Evolutionary conservation across 2,888 invertebrate genomes (phyloP).

Genomic region (Rotaria magnacalcarata): DNA sequence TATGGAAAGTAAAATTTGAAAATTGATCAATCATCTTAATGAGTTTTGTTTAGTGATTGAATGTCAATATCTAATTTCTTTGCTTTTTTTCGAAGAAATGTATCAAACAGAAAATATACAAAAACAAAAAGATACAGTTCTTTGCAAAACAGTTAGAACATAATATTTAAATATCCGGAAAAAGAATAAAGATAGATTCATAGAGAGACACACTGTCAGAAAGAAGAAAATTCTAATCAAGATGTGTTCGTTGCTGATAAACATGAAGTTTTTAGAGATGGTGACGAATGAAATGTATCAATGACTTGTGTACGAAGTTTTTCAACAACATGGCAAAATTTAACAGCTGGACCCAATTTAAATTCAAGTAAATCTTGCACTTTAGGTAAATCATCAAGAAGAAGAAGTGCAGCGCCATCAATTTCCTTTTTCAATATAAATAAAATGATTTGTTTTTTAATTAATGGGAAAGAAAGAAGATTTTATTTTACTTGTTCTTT

Average conservation of each 20-base stretch:
- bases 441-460: conserved; percentile 47
- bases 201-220: neutral
- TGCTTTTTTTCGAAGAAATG: conserved; percentile 4
- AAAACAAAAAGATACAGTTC: neutral
- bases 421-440: conserved; percentile 63
- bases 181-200: neutral
- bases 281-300: conserved; percentile 27
- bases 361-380: conserved; percentile 69
- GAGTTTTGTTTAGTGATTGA: neutral
- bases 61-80: neutral
- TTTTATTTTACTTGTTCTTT: conserved; percentile 18
- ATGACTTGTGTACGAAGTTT: conserved; percentile 54
- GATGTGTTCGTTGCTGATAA: neutral
- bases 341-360: conserved; percentile 68
- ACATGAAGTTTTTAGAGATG: conserved; percentile 2
- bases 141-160: conserved; percentile 21
- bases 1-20: no score
- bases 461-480: conserved; percentile 43
- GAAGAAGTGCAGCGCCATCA: conserved; percentile 69
- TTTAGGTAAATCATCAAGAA: conserved; percentile 69
- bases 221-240: neutral
- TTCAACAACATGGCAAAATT: conserved; percentile 67
- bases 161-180: conserved; percentile 8
- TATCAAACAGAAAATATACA: conserved; percentile 10
- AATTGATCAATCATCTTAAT: no score